Base-by-base conservation (phyloP, 2,888 invertebrate species). In the Sympetrum striolatum region DNA sequence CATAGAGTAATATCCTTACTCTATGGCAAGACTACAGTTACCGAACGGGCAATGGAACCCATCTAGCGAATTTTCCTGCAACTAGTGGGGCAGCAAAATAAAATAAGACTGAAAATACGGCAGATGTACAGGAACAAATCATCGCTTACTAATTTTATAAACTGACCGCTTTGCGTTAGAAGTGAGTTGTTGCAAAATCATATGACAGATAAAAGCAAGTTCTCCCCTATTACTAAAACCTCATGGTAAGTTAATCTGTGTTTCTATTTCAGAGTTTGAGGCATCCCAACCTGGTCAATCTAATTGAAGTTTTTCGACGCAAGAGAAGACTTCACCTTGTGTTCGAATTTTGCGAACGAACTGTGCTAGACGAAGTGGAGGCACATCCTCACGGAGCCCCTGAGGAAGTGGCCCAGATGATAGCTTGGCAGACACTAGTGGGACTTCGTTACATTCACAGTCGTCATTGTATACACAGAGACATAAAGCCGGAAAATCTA, bases 401-500 rank as follows among this genome's bases (percentile, higher is more conserved):
- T 2, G 98, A 99, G 93, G 95, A 96, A 91, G 95, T 98, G 91
- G 98, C 98, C 25, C 98, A 98, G 94, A 98, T 98, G 94, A 98
- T 99, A 91, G 96, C 97, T 91, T 99, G 98, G 96, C 99, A 99
- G 95, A 98, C 98, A 81, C 95, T 99, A 86, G 97, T 98, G 93
- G 99, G 99, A 0, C 97, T 99, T 22, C 97, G 97, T 90, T 99
- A 99, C 95, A 99, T 99, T 94, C 99, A 99, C 94, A 96, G 97
- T 91, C 98, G 99, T 94, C 98, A 98, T 93, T 98, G 98, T 94
- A 98, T 99, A 93, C 99, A 99, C 93, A 96, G 99, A 81, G 99
- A 99, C 93, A 98, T 99, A 80, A 99, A 99, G 94, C 99, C 99
- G 0, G 99, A 99, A 95, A 99, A 99, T 94, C 99, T 99, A 91